Conservation (phyloP, 2,888 invertebrate species). For the Enchytraeus crypticus region DNA sequence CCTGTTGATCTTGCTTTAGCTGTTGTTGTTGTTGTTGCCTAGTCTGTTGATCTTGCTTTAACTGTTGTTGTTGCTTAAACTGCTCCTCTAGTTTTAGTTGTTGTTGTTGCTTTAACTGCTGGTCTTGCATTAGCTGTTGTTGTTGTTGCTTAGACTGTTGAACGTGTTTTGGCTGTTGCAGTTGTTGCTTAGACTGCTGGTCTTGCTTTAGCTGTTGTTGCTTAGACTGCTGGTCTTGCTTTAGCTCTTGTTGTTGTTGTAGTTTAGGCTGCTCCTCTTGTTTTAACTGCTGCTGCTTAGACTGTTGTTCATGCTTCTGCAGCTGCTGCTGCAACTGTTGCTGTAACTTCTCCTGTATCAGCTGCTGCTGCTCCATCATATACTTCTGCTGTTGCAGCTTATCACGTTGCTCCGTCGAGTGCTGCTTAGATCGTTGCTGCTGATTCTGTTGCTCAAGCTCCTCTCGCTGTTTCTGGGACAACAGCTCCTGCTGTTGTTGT, state of each 20-base stretch:
- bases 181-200: background rate
- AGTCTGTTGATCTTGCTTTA: no score
- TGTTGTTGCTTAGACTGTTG: background rate
- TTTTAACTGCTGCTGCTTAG: background rate
- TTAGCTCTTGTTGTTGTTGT: background rate
- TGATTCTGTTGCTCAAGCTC: background rate
- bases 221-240: background rate
- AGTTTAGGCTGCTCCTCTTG: background rate
- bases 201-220: background rate
- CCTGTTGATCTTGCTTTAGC: no score
- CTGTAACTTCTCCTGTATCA: background rate
- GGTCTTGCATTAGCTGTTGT: background rate
- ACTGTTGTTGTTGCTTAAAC: no score
- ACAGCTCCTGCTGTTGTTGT: background rate
- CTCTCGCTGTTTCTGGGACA: background rate
- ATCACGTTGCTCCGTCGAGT: background rate
- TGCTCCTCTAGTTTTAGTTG: no score
- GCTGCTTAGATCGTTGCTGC: background rate
- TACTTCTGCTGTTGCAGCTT: background rate
- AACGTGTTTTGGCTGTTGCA: background rate
- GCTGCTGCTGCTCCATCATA: background rate
- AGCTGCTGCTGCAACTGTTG: background rate
- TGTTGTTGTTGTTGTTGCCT: no score
- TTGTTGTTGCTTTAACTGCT: no score
- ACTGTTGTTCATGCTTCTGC: background rate